Percentiles rank a stretch among this genome's conserved stretches.
These are phyloP conservation scores for Synanthedon tipuliformis DNA, from an alignment of 2,888 invertebrate species.

Conservation along the genomic window DNA sequence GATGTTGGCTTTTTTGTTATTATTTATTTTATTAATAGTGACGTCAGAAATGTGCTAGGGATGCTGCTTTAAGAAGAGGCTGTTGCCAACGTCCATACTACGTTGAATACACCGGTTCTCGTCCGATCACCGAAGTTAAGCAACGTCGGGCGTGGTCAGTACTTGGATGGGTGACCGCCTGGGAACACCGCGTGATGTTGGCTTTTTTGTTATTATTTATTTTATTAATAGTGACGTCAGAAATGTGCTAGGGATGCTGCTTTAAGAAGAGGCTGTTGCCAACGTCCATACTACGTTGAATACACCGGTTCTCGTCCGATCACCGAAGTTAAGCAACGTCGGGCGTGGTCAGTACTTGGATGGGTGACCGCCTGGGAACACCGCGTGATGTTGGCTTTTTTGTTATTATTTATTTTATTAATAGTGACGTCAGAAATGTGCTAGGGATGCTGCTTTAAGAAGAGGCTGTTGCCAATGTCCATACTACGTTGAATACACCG, in stretches of 20 bases:
- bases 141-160: constrained; percentile 19
- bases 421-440: too few species aligned
- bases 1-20: constrained; percentile 13
- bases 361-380: constrained; percentile 22
- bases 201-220: too few species aligned
- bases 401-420: not conserved
- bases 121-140: constrained; percentile 23
- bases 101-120: constrained; percentile 30
- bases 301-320: constrained; percentile 27
- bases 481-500: constrained; percentile 15
- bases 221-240: too few species aligned
- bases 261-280: constrained; percentile 8
- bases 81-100: constrained; percentile 17
- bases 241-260: not conserved
- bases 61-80: too few species aligned
- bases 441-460: too few species aligned
- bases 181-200: constrained; percentile 18
- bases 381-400: constrained; percentile 10
- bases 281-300: constrained; percentile 34
- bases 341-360: constrained; percentile 32
- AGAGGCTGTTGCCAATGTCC: constrained; percentile 13
- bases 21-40: too few species aligned
- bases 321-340: constrained; percentile 29
- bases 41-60: too few species aligned
- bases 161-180: constrained; percentile 23